Percentiles rank a stretch among this genome's conserved stretches.
Conservation (phyloP, 2,113 vertebrate species). For the Engraulis encrasicolus region DNA sequence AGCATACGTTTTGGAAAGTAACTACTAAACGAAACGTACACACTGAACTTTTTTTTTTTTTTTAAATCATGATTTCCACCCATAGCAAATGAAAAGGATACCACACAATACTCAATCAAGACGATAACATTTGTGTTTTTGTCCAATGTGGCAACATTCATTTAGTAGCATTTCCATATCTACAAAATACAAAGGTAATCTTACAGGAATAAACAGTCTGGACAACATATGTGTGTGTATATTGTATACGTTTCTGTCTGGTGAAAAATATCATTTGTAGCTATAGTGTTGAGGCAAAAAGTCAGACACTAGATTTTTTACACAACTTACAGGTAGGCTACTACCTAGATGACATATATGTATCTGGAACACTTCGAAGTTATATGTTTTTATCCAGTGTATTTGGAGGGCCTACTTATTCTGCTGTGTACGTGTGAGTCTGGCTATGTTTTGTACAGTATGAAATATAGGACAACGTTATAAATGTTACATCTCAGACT, state of each 20-base stretch:
- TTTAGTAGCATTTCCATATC: conserved; percentile 31
- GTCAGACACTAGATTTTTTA: not conserved
- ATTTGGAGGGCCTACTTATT: conserved; percentile 12
- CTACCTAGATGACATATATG: not conserved
- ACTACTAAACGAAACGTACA: no score
- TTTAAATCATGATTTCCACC: no score
- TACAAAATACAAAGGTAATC: conserved; percentile 35
- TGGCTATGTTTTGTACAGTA: conserved; percentile 11
- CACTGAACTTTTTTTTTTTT: no score
- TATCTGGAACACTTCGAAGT: not conserved
- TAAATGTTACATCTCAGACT: not conserved
- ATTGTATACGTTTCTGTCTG: conserved; percentile 30
- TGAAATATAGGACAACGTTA: conserved; percentile 3
- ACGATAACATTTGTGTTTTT: not conserved
- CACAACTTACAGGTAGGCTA: not conserved
- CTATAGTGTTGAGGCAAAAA: not conserved
- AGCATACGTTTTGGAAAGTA: no score
- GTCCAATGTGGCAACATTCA: conserved; percentile 32
- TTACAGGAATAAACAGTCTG: conserved; percentile 20
- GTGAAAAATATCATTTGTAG: not conserved
- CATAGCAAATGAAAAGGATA: not conserved
- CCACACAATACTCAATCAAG: not conserved
- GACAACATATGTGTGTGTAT: conserved; percentile 16
- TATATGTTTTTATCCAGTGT: conserved; percentile 42
- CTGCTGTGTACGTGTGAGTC: not conserved